These are phyloP conservation scores for Saguinus midas DNA, from an alignment of 2,113 vertebrate species.

Conservation along the genomic window DNA sequence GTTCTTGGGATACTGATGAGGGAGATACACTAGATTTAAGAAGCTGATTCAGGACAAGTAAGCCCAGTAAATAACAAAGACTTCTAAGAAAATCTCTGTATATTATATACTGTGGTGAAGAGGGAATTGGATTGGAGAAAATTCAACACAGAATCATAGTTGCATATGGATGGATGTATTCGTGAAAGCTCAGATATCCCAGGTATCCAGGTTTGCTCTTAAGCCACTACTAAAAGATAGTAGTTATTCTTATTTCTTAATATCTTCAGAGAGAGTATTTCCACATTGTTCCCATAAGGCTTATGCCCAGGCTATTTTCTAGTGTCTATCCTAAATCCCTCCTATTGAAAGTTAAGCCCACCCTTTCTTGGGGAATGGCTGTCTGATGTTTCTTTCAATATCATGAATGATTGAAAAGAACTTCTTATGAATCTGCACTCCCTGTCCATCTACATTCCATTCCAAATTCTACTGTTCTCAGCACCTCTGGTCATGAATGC, in stretches of 20 bases:
- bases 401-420: neutral
- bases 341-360: slow-evolving; percentile 40
- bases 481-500: neutral
- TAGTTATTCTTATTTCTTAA: neutral
- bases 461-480: neutral
- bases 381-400: neutral
- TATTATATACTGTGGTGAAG: neutral
- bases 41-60: neutral
- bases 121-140: neutral
- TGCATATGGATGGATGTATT: neutral
- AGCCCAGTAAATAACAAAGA: slow-evolving; percentile 3
- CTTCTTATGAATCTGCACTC: neutral
- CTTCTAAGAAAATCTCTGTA: slow-evolving; percentile 10
- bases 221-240: neutral
- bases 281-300: slow-evolving; percentile 17
- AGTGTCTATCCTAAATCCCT: neutral
- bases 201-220: neutral
- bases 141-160: neutral
- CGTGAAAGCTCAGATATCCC: neutral
- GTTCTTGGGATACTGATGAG: neutral
- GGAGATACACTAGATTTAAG: neutral
- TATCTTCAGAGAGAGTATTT: slow-evolving; percentile 30
- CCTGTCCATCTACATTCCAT: neutral
- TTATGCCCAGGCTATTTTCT: slow-evolving; percentile 46
- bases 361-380: neutral